These are phyloP conservation scores for Hirtodrosophila trivittata DNA, from an alignment of 2,888 invertebrate genomes.

Conservation along the genomic window DNA sequence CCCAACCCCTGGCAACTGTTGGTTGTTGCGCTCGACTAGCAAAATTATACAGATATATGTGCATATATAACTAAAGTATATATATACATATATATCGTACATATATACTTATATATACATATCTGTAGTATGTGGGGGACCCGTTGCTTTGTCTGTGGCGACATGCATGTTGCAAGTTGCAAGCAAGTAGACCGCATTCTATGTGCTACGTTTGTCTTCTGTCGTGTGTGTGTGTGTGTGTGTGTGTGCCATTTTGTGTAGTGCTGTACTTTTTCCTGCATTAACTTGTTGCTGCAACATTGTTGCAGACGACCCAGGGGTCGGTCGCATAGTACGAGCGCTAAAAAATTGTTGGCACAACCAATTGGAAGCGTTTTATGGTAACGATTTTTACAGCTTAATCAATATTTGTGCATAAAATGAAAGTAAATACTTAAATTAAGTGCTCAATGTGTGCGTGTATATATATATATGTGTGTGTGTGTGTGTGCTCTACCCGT, in stretches of 20 bases:
- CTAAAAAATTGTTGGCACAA: constrained; percentile 30
- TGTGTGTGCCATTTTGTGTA: constrained; percentile 44
- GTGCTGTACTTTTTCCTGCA: constrained; percentile 38
- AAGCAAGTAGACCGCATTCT: constrained; percentile 54
- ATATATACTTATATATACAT: constrained; percentile 13
- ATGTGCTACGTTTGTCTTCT: constrained; percentile 56
- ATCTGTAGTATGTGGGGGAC: constrained; percentile 7
- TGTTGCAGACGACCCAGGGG: constrained; percentile 36
- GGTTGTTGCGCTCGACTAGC: constrained; percentile 56
- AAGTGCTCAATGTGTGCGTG: constrained; percentile 12
- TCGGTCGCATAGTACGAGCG: background rate
- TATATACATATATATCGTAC: constrained; percentile 2
- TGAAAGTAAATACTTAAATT: constrained; percentile 58
- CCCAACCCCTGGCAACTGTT: constrained; percentile 11
- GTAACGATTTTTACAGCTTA: constrained; percentile 65
- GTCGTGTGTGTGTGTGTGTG: constrained; percentile 61
- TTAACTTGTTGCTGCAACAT: constrained; percentile 63
- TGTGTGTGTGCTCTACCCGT: background rate
- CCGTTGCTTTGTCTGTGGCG: constrained; percentile 38
- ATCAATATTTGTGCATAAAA: constrained; percentile 75
- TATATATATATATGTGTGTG: too few species aligned
- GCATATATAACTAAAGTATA: too few species aligned
- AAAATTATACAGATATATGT: constrained; percentile 57
- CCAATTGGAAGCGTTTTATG: constrained; percentile 50
- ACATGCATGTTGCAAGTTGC: constrained; percentile 52